Evolutionary conservation across 1,140 invertebrate genomes (phyloP), one percentile per base, ranked within the genome.

Genomic region (Bombus superbus): DNA sequence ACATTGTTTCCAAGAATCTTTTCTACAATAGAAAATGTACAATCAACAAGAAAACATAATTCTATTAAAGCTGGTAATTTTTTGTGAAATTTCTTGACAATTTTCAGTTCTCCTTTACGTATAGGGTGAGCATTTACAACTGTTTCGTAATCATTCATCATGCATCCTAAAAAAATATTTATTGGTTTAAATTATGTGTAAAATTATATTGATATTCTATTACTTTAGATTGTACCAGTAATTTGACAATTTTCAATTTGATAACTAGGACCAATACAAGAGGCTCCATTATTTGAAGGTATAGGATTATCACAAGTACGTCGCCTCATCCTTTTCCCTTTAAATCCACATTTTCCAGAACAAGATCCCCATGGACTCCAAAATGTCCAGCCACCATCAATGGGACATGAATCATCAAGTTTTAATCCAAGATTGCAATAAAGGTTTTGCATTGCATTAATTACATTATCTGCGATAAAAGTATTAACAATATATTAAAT

Each of bases 381-480:
- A 66, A 42, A 71, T 47, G 74, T 85, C 86, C 86, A 87, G 1
- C 74, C 75, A 69, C 82, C 86, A 32, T 87, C 86, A 13, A 87
- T 62, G 6, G 76, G 69, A 38, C 83, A 85, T 1, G 10, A 79
- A 72, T 62, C 22, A 3, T 64, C 77, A 66, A 57, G 18, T 11
- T 42, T 66, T 22, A 85, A 81, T 42, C 78, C 77, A 73, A 85
- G n/a, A 22, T 85, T 78, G 9, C 83, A 81, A 28, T 78, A 79
- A n/a, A 79, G 38, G 47, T 66, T 78, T 81, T 73, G 32, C 9
- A 81, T 38, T 13, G 69, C n/a, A 22, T 73, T 81, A 1, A 42
- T 66, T 62, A 73, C 8, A 13, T 71, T 69, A 11, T 35, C 69
- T 73, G 3, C 4, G 66, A 57, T 47, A 72, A 57, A 35, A 53